A percentile compares a stretch with the other conserved stretches of the same genome.
phyloP scores from a whole-genome alignment of 2,888 invertebrate species.

The Trissoscelio sp. region DNA sequence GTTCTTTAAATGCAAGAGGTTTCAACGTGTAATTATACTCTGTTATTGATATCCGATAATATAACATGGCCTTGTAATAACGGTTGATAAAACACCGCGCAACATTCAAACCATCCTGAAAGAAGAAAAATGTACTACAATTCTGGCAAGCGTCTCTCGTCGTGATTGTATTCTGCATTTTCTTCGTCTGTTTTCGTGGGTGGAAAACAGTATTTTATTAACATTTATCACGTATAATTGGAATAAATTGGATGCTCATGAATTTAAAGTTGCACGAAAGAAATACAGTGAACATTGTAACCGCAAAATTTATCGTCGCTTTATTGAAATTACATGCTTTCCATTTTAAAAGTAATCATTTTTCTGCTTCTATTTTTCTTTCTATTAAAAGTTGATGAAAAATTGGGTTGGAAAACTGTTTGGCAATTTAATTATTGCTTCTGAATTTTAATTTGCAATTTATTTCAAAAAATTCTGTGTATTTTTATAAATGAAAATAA shows the following conservation, averaged over 20 bases:
- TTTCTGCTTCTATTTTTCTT: too few species aligned
- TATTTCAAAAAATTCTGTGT: too few species aligned
- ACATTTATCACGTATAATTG: constrained; percentile 30
- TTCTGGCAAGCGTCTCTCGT: constrained; percentile 3
- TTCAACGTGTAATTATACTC: constrained; percentile 61
- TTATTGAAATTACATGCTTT: not conserved
- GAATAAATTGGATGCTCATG: constrained; percentile 20
- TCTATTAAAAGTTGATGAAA: too few species aligned
- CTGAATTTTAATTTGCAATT: too few species aligned
- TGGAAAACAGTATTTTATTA: constrained; percentile 23
- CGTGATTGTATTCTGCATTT: constrained; percentile 22
- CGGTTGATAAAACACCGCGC: constrained; percentile 61
- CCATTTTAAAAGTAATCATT: too few species aligned
- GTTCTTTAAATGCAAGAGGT: constrained; percentile 48
- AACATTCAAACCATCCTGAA: constrained; percentile 45
- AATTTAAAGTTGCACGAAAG: constrained; percentile 11
- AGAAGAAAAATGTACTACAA: constrained; percentile 29
- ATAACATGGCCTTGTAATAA: constrained; percentile 63
- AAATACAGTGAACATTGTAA: constrained; percentile 6
- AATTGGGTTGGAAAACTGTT: too few species aligned
- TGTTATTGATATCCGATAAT: constrained; percentile 67
- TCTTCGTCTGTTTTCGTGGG: constrained; percentile 4
- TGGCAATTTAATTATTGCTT: too few species aligned
- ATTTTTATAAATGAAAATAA: too few species aligned
- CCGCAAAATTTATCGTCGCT: not conserved